Conservation (phyloP, 2,797 vertebrate genomes). For the Parauchenoglanis ngamensis region DNA sequence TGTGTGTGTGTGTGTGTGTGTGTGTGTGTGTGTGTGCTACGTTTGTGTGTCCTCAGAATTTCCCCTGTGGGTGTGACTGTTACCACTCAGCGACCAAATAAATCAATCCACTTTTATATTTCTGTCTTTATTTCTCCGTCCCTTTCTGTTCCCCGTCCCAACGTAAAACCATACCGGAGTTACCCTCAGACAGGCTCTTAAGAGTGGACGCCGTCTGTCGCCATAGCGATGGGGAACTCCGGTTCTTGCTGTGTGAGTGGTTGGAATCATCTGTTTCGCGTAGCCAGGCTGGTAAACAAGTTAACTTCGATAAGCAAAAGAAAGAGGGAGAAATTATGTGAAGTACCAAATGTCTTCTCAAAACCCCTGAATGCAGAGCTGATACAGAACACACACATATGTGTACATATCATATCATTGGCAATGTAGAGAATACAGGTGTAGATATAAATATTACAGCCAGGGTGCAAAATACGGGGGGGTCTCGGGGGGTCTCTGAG, state of each 20-base stretch:
- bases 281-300: background rate
- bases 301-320: conserved; percentile 26
- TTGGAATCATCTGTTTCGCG: conserved; percentile 48
- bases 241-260: conserved; percentile 41
- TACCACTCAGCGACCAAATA: conserved; percentile 47
- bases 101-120: conserved; percentile 21
- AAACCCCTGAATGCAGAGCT: background rate
- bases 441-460: background rate
- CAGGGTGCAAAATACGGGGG: no score
- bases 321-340: conserved; percentile 13
- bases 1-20: conserved; percentile 36
- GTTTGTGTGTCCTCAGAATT: conserved; percentile 38
- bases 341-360: background rate
- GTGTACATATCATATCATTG: background rate
- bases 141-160: conserved; percentile 11
- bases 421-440: background rate
- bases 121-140: conserved; percentile 10
- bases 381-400: background rate
- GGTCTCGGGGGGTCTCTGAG: no score
- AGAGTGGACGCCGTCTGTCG: conserved; percentile 30
- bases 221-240: background rate
- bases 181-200: conserved; percentile 32
- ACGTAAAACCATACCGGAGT: conserved; percentile 29
- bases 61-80: conserved; percentile 48
- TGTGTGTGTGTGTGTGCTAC: conserved; percentile 9